Conservation (phyloP, 2,113 vertebrate species). For the Danionella cerebrum region DNA sequence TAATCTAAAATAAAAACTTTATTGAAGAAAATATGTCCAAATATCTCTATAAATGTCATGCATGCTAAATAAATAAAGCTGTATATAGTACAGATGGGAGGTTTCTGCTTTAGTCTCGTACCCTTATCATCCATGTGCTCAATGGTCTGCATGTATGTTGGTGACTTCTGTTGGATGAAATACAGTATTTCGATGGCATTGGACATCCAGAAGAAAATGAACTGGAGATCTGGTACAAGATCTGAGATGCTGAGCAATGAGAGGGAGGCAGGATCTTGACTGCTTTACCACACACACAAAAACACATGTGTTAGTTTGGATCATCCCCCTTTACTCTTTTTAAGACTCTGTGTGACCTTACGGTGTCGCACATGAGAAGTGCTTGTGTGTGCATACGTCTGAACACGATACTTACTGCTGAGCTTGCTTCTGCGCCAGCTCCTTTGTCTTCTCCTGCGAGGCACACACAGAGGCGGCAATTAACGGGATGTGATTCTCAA, state of each 20-base stretch:
- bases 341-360: neutral
- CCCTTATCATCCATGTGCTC: conserved; percentile 76
- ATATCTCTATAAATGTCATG: no score
- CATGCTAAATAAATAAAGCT: no score
- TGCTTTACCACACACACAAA: conserved; percentile 45
- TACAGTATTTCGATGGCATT: conserved; percentile 91
- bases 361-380: neutral
- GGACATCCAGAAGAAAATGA: conserved; percentile 95
- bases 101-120: conserved; percentile 22
- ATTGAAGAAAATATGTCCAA: no score
- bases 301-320: neutral
- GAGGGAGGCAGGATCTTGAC: conserved; percentile 78
- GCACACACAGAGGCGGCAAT: conserved; percentile 44
- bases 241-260: conserved; percentile 76
- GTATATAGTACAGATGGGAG: no score
- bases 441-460: conserved; percentile 87
- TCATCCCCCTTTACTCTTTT: neutral
- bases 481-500: conserved; percentile 63
- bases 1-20: no score
- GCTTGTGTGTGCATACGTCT: conserved; percentile 27
- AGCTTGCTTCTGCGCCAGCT: conserved; percentile 92
- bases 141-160: conserved; percentile 81
- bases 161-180: conserved; percentile 87
- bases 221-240: conserved; percentile 83
- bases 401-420: conserved; percentile 82